Evolutionary conservation across 2,797 vertebrate genomes (phyloP).

Genomic region (Champsocephalus gunnari): DNA sequence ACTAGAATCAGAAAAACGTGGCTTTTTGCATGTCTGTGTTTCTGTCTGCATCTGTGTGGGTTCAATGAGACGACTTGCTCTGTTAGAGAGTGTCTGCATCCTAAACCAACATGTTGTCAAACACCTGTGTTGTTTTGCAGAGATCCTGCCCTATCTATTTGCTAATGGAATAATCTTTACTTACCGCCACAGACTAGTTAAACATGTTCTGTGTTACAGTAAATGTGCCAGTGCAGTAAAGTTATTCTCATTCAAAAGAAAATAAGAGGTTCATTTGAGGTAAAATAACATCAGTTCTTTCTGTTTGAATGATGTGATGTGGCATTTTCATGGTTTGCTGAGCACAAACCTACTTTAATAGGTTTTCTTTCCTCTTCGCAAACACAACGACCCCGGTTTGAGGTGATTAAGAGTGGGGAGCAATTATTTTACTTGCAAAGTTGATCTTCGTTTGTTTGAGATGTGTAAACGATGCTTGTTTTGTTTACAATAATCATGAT

Average conservation of each 20-base stretch:
- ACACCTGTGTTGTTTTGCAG: slow-evolving; percentile 23
- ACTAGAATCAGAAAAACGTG: slow-evolving; percentile 8
- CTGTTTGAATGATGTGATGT: slow-evolving; percentile 69
- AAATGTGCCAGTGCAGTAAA: slow-evolving; percentile 25
- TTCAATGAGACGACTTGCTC: not conserved
- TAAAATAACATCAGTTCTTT: slow-evolving; percentile 63
- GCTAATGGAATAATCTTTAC: slow-evolving; percentile 1
- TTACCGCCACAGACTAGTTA: slow-evolving; percentile 18
- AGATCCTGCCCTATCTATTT: slow-evolving; percentile 7
- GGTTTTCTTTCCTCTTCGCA: slow-evolving; percentile 64
- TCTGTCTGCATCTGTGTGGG: not conserved
- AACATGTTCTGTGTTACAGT: slow-evolving; percentile 25
- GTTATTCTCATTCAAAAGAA: slow-evolving; percentile 17
- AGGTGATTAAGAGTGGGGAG: slow-evolving; percentile 47
- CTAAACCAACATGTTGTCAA: slow-evolving; percentile 16
- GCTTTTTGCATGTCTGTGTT: not conserved
- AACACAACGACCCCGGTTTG: slow-evolving; percentile 65
- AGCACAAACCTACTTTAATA: slow-evolving; percentile 73
- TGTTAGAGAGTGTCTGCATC: not conserved
- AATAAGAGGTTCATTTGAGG: slow-evolving; percentile 53
- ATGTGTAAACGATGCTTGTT: slow-evolving; percentile 17
- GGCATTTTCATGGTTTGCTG: slow-evolving; percentile 72
- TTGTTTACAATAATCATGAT: not conserved
- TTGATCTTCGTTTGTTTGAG: slow-evolving; percentile 26
- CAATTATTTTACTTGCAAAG: slow-evolving; percentile 34